These are phyloP conservation scores for Athetis lepigone DNA, from an alignment of 2,888 invertebrate species.

Conservation along the genomic window DNA sequence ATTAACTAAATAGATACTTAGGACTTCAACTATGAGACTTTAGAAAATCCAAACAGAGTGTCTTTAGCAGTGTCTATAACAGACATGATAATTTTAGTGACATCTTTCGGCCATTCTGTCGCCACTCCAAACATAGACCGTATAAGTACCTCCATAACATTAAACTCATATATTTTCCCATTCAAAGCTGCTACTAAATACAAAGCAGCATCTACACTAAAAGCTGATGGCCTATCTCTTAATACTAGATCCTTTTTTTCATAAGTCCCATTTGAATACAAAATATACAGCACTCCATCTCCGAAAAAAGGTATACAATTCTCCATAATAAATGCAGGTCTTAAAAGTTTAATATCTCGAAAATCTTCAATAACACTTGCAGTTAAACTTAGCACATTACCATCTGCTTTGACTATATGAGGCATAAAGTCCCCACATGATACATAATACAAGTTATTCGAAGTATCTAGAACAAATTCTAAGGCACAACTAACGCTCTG, in stretches of 20 bases:
- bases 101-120: slow-evolving; percentile 68
- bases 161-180: slow-evolving; percentile 82
- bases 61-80: slow-evolving; percentile 74
- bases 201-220: slow-evolving; percentile 79
- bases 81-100: slow-evolving; percentile 76
- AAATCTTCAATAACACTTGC: slow-evolving; percentile 75
- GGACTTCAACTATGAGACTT: not conserved
- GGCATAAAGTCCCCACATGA: slow-evolving; percentile 73
- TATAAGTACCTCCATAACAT: slow-evolving; percentile 79
- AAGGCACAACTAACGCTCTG: slow-evolving; percentile 71
- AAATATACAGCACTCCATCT: slow-evolving; percentile 73
- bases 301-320: slow-evolving; percentile 78
- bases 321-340: slow-evolving; percentile 83
- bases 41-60: slow-evolving; percentile 60
- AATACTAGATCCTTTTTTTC: slow-evolving; percentile 77
- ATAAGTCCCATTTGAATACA: slow-evolving; percentile 76
- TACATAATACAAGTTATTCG: slow-evolving; percentile 81
- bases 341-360: slow-evolving; percentile 70
- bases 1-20: not conserved
- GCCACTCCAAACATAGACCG: slow-evolving; percentile 77
- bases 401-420: slow-evolving; percentile 71
- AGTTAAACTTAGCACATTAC: slow-evolving; percentile 62
- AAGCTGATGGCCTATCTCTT: slow-evolving; percentile 74
- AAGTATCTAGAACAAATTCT: slow-evolving; percentile 82
- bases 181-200: slow-evolving; percentile 79